Evolutionary conservation across 2,113 vertebrate genomes (phyloP), one percentile per base, ranked within the genome.

Genomic region (Corydoras sp.): DNA sequence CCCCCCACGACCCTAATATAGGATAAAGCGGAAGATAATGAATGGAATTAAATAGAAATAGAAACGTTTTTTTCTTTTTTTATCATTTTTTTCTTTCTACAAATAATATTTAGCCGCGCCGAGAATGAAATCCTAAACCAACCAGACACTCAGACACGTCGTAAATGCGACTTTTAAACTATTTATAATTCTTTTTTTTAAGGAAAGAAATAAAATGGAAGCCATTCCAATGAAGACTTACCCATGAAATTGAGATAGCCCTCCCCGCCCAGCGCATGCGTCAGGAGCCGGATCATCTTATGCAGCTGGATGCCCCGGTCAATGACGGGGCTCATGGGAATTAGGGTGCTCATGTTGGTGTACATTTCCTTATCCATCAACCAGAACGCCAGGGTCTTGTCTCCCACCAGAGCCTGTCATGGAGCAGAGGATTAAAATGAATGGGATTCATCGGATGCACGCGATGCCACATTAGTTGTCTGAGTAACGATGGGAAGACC

Each of bases 361-460:
- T 99, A 99, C 97, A 99, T 99, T 85, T 98, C 95, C 56, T 96
- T 94, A 89, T 99, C 97, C 96, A 99, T 99, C 85, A 99, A 79
- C 89, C 96, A 94, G 86, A 99, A 99, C 0, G 97, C 96, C 85
- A 99, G 79, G 0, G 91, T 90, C 87, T 99, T 99, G 86, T 99
- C 96, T 14, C 97, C 97, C 76, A 99, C 97, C 30, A 99, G 90
- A 0, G 97, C 95, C 97, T 99, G 5, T 4, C 58, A 58, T 10
- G 71, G 62, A 15, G n/a, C 8, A 49, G 18, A 24, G 18, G 18
- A 24, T 24, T 24, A 24, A 24, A 24, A 24, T 24, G 18, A 24
- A 24, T 24, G 18, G 18, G 18, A 29, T 63, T n/a, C n/a, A n/a
- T n/a, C n/a, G n/a, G n/a, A 29, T 63, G 63, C 51, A 48, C 18